These are phyloP conservation scores for Drosophila mimetica DNA, from an alignment of 2,888 invertebrate species.

Conservation along the genomic window DNA sequence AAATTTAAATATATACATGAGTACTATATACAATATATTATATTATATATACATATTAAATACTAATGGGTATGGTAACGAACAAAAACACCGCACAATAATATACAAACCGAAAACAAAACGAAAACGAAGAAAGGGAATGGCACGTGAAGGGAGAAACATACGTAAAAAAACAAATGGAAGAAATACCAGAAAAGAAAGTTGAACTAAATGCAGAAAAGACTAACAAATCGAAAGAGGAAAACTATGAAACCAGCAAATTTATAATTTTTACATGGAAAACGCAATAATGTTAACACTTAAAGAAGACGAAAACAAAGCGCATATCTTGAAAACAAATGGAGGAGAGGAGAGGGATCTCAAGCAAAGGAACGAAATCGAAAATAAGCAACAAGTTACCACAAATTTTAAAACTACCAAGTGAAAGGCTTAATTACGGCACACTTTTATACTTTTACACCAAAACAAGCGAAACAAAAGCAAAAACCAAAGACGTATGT, in stretches of 20 bases:
- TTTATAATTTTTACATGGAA: slow-evolving; percentile 74
- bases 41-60: slow-evolving; percentile 67
- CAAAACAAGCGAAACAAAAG: slow-evolving; percentile 47
- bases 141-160: slow-evolving; percentile 30
- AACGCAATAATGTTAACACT: slow-evolving; percentile 80
- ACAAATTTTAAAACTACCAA: slow-evolving; percentile 68
- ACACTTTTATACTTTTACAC: slow-evolving; percentile 83
- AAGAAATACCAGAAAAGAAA: slow-evolving; percentile 45
- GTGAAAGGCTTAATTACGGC: slow-evolving; percentile 63
- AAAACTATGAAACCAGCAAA: slow-evolving; percentile 51
- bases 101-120: slow-evolving; percentile 72
- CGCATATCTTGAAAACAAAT: slow-evolving; percentile 78
- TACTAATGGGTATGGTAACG: slow-evolving; percentile 75
- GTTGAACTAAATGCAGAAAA: slow-evolving; percentile 66
- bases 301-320: slow-evolving; percentile 68
- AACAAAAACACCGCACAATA: slow-evolving; percentile 82
- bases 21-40: slow-evolving; percentile 71
- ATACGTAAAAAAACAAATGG: slow-evolving; percentile 60
- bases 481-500: slow-evolving; percentile 48
- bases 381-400: slow-evolving; percentile 60
- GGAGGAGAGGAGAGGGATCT: slow-evolving; percentile 33
- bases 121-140: slow-evolving; percentile 28
- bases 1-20: slow-evolving; percentile 77
- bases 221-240: slow-evolving; percentile 57
- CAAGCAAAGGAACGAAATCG: slow-evolving; percentile 25